Base-by-base conservation (phyloP, 2,888 invertebrate genomes). In the Boloria selene region DNA sequence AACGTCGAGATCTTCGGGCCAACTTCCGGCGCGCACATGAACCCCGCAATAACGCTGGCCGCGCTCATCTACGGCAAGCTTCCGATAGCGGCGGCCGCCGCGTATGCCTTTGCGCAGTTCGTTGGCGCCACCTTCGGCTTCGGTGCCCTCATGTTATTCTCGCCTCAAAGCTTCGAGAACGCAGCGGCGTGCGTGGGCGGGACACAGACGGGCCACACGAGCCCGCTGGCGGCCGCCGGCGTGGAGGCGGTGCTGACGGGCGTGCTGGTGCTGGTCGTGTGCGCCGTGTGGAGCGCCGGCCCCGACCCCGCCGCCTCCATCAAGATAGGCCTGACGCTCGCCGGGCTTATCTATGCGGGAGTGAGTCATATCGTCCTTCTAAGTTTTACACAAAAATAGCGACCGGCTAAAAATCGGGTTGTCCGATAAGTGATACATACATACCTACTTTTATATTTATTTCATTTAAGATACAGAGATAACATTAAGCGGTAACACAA, bases 11-110 rank as follows among this genome's bases (percentile, higher is more conserved):
- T 81, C 64, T 94, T 96, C 77, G 96, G 96, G 3, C 95, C 95
- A 73, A 91, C 95, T 51, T 96, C 96, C 14, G 96, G 96, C 59
- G 95, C 95, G 18, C 96, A 97, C 86, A 85, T 97, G 77, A 97
- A 97, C 90, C 97, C 97, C 0, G 94, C 95, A 3, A 95, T 97
- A 16, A 95, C 96, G 14, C 86, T 95, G 31, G 94, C 95, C 4
- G 93, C 94, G 45, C 78, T 94, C 60, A 79, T 95, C 65, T 78
- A 92, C 69, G 93, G 94, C 7, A 78, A 88, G 47, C 83, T 94
- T 50, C 82, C 86, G 17, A 79, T 92, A 47, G 64, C 55, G 47
- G 73, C 79, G 3, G 87, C 84, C 13, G 69, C 73, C 17, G 84
- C 70, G 3, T 87, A 88, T 79, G 75, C 54, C 66, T 44, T 79